phyloP scores from a whole-genome alignment of 2,113 vertebrate species.

The Cettia cetti region DNA sequence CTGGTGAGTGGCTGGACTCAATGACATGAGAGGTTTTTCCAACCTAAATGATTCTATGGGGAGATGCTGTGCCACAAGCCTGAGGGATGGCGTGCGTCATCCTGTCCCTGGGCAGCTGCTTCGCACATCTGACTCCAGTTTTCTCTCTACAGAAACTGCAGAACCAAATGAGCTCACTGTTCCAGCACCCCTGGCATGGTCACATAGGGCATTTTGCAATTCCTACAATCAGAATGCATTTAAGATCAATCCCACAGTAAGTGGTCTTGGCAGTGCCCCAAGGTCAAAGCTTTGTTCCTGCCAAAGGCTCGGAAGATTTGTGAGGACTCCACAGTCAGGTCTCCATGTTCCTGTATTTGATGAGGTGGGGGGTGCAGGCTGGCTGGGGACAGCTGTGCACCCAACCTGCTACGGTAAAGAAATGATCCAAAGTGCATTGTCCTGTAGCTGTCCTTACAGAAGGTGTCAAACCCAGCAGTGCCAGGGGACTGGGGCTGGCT shows the following conservation, averaged over 20 bases:
- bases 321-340: not conserved
- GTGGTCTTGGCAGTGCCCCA: not conserved
- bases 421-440: not conserved
- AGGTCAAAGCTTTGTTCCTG: not conserved
- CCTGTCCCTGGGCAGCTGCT: not conserved
- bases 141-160: not conserved
- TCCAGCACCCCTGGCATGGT: not conserved
- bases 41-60: not conserved
- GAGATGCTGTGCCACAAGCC: not conserved
- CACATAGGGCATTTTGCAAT: not conserved
- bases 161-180: rapidly evolving
- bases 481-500: not conserved
- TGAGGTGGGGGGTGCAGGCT: not conserved
- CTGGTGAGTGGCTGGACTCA: not conserved
- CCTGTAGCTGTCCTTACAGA: not conserved
- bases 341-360: not conserved
- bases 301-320: not conserved
- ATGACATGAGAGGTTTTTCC: not conserved
- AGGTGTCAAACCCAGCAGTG: not conserved
- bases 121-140: not conserved
- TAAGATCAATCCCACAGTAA: not conserved
- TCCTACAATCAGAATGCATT: not conserved
- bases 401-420: not conserved
- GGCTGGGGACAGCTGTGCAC: not conserved
- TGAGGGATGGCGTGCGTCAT: not conserved